phyloP scores from a whole-genome alignment of 2,888 invertebrate genomes.

The Ischnus inquisitorius region DNA sequence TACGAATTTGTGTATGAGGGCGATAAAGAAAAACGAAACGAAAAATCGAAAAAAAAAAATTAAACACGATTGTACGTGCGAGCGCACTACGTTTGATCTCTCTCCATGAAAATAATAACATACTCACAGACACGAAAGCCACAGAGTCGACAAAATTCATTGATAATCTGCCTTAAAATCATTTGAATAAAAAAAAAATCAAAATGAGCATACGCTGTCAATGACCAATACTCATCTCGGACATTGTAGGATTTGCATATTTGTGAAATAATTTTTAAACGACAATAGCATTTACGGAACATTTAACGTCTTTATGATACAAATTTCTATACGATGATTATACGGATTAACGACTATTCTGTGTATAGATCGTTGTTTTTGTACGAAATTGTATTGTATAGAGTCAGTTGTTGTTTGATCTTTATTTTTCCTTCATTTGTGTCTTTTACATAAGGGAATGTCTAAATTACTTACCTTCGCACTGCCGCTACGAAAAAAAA shows the following conservation, averaged over 20 bases:
- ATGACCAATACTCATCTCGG: constrained; percentile 55
- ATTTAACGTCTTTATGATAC: constrained; percentile 77
- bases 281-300: constrained; percentile 79
- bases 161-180: constrained; percentile 61
- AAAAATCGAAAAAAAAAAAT: constrained; percentile 7
- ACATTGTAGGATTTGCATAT: not conserved
- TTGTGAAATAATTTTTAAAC: constrained; percentile 72
- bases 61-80: constrained; percentile 50
- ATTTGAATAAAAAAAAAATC: constrained; percentile 40
- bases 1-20: constrained; percentile 68
- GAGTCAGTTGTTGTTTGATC: constrained; percentile 66
- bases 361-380: constrained; percentile 75
- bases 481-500: constrained; percentile 82
- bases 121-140: constrained; percentile 33
- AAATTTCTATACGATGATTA: constrained; percentile 77
- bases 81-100: constrained; percentile 41
- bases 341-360: constrained; percentile 70
- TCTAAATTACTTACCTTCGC: constrained; percentile 81
- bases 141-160: constrained; percentile 49
- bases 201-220: constrained; percentile 58
- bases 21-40: constrained; percentile 20
- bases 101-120: constrained; percentile 25
- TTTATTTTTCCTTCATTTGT: constrained; percentile 46
- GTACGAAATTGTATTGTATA: constrained; percentile 76
- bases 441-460: constrained; percentile 62